Conservation (phyloP, 2,113 vertebrate species). For the Trichomycterus rosablanca region DNA sequence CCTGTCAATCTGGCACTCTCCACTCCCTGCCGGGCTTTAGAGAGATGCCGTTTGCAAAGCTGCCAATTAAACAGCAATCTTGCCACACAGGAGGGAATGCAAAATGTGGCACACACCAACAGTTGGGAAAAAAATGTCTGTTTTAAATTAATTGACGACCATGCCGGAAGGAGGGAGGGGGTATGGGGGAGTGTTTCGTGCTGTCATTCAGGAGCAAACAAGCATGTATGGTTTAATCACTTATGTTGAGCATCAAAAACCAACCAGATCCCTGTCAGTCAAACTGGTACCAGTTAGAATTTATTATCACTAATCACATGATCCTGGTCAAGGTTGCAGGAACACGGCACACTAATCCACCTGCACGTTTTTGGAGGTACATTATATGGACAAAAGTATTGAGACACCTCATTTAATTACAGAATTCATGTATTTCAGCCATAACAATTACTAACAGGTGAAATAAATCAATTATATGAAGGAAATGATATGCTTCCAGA, state of each 20-base stretch:
- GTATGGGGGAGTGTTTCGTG: neutral
- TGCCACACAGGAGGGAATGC: neutral
- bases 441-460: too few relatives aligned
- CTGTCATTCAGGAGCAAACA: slow-evolving; percentile 6
- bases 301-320: too few relatives aligned
- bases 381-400: too few relatives aligned
- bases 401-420: too few relatives aligned
- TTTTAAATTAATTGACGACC: slow-evolving; percentile 27
- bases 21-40: neutral
- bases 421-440: too few relatives aligned
- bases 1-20: slow-evolving; percentile 31
- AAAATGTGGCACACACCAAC: neutral
- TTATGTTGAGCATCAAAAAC: neutral
- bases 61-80: slow-evolving; percentile 41
- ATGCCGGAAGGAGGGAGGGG: slow-evolving; percentile 5
- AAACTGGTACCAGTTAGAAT: neutral
- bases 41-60: slow-evolving; percentile 5
- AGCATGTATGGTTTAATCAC: neutral
- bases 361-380: too few relatives aligned
- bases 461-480: too few relatives aligned
- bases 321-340: too few relatives aligned
- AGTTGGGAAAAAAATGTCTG: neutral
- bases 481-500: too few relatives aligned
- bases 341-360: too few relatives aligned
- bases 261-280: neutral